Evolutionary conservation across 2,113 vertebrate species (phyloP).

Genomic region (Sturnira hondurensis): DNA sequence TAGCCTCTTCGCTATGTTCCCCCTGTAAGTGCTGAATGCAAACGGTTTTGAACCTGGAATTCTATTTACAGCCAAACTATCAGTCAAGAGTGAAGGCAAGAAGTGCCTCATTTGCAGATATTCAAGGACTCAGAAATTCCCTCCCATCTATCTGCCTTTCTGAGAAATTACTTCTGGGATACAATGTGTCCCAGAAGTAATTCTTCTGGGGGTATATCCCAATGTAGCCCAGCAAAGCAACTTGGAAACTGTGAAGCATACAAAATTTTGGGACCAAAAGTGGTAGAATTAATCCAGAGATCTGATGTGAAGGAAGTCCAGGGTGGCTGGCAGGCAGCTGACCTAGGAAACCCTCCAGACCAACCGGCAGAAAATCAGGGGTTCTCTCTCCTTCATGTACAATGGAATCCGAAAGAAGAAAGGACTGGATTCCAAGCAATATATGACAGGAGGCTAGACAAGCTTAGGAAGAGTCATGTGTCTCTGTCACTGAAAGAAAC

Average conservation of each 20-base stretch:
- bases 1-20: background rate
- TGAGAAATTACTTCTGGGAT: background rate
- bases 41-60: background rate
- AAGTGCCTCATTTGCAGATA: background rate
- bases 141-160: background rate
- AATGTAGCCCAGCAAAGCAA: background rate
- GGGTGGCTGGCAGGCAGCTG: background rate
- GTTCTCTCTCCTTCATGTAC: background rate
- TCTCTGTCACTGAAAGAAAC: background rate
- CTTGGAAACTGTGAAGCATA: background rate
- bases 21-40: background rate
- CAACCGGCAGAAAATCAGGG: background rate
- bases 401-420: background rate
- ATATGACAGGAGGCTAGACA: background rate
- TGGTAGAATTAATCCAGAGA: background rate
- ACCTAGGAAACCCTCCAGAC: background rate
- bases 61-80: conserved; percentile 9
- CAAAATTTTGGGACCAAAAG: background rate
- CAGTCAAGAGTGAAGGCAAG: background rate
- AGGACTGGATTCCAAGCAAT: background rate
- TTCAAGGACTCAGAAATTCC: background rate
- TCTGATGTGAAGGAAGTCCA: background rate
- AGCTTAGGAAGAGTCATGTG: background rate
- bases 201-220: no score
- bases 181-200: no score